Base-by-base conservation (phyloP, 2,113 vertebrate species). In the Chitala chitala region DNA sequence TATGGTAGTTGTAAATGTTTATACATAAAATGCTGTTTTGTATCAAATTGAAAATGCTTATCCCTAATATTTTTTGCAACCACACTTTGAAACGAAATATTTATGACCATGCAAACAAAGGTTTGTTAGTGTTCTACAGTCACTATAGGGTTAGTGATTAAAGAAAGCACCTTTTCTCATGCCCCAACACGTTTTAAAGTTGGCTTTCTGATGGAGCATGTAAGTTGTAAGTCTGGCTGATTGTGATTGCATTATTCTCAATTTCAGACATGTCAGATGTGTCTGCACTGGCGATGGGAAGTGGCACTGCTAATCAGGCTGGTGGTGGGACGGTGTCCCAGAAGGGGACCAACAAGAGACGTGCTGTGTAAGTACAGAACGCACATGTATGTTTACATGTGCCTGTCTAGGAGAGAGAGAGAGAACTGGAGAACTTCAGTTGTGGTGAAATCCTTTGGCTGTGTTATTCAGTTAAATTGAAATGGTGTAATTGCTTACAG, bases 221-320 rank as follows among this genome's bases (percentile, higher is more conserved):
- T 2, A 26, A 36, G 44, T 46, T 56, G 51, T 5, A 29, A 24
- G 70, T 26, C 8, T 74, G 48, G 12, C 33, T 65, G 22, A n/a
- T 55, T 50, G 22, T 73, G 64, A 38, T n/a, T 72, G 20, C 80
- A 1, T 79, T 36, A 15, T 58, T 68, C 4, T 83, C 83, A 81
- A 82, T 78, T 75, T 80, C 80, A 96, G 96, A 98, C 72, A 92
- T 98, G 89, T 73, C 93, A 1, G 95, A 98, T 4, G 87, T 93
- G 24, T 76, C 92, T 51, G 84, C 91, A 3, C 81, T 96, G 86
- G 90, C 91, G 1, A 80, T 93, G 66, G 84, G 88, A 2, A 76
- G 86, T 17, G 63, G 88, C 68, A 87, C 93, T 4, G 94, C 89
- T 59, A 91, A 82, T 56, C 77, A 93, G 0, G 88, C 85, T 33